Evolutionary conservation across 2,888 invertebrate genomes (phyloP), one percentile per base, ranked within the genome.

Genomic region (Altica lythri): DNA sequence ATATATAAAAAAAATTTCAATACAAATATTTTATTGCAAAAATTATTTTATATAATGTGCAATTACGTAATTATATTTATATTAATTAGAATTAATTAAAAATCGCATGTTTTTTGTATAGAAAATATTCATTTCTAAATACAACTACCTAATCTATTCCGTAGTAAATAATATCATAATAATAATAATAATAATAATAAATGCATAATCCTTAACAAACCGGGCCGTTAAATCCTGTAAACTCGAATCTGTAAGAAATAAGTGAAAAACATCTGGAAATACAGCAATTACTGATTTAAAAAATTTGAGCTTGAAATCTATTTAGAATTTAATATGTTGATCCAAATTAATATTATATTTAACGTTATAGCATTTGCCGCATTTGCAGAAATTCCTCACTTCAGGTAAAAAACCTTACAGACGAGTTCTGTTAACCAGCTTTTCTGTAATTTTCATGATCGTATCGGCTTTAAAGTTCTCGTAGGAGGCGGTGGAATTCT

Each of bases 401-500:
- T 53, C 30, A 18, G 14, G 16, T 34, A 16, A 25, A 45, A 22
- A 34, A 12, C 22, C 14, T 30, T 53, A 9, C 18, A 53, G 8
- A 47, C 42, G 52, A 49, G 55, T 53, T 47, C 40, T 9, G 50
- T 51, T 42, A 47, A 30, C 51, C 48, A 45, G 2, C 17, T 32
- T 32, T 47, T 40, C 48, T 17, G 32, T 46, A 40, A 40, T 40
- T 42, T 30, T 57, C 55, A 69, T 42, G 70, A 60, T 32, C 75
- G 57, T 16, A 55, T 27, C 9, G 76, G 76, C 59, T 76, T 76
- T 42, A 77, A 60, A 65, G 87, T 83, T 69, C 90, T 85, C 64
- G 88, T 90, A 27, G 89, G 83, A 53, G 91, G 91, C 44, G 91
- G 86, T 18, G 90, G 89, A 70, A 90, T 84, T 78, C 90, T 88